These are phyloP conservation scores for Callopanchax toddi DNA, from an alignment of 2,113 vertebrate species.

Conservation along the genomic window DNA sequence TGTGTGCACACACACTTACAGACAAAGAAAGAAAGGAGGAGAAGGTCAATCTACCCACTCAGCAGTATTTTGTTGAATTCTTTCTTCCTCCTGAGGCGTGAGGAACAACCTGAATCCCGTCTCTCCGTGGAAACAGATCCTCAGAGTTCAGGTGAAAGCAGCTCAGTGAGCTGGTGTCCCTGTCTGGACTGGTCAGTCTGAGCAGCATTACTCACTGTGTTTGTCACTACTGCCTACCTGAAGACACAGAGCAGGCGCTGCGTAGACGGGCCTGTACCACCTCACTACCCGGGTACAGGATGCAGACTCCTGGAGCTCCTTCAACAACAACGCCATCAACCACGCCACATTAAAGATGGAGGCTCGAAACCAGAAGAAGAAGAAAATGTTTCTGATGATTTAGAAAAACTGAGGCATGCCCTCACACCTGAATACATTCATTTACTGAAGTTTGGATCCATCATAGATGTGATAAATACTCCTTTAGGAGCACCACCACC, in stretches of 20 bases:
- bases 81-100: constrained; percentile 49
- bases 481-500: no score
- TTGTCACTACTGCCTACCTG: constrained; percentile 24
- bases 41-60: no score
- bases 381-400: constrained; percentile 90
- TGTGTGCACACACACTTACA: constrained; percentile 21
- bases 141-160: no score
- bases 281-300: constrained; percentile 90
- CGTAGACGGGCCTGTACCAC: constrained; percentile 87
- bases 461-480: no score
- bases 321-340: constrained; percentile 85
- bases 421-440: no score
- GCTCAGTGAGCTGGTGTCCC: constrained; percentile 65
- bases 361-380: constrained; percentile 86
- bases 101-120: no score
- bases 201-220: constrained; percentile 42
- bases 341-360: constrained; percentile 91
- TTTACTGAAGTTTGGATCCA: no score
- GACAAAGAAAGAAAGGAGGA: neutral
- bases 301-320: constrained; percentile 84
- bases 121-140: no score
- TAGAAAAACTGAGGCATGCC: no score
- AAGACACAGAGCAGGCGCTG: constrained; percentile 83
- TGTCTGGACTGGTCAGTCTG: constrained; percentile 62
- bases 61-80: neutral